A percentile compares a stretch with the other conserved stretches of the same genome.
These are phyloP conservation scores for Antedon mediterranea DNA, from an alignment of 53 echinoderm and acorn worm genomes.

Conservation along the genomic window DNA sequence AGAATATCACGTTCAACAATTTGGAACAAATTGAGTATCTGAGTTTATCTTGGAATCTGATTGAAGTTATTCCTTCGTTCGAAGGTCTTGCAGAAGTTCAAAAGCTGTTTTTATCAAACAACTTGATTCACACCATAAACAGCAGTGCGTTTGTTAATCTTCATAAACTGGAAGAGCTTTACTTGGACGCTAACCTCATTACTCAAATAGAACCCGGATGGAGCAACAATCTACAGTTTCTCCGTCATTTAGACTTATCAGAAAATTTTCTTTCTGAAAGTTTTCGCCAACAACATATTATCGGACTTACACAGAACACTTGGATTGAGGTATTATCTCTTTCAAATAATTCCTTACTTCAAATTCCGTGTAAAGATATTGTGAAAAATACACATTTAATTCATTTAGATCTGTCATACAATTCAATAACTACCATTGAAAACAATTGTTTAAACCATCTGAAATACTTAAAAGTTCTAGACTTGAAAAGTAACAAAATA, in stretches of 20 bases:
- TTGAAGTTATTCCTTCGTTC: slow-evolving; percentile 35
- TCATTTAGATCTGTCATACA: slow-evolving; percentile 17
- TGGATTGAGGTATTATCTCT: slow-evolving; percentile 28
- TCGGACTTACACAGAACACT: not conserved
- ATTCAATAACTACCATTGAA: slow-evolving; percentile 26
- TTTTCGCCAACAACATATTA: not conserved
- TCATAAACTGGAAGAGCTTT: slow-evolving; percentile 50
- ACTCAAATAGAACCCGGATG: slow-evolving; percentile 32
- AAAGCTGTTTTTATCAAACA: slow-evolving; percentile 47
- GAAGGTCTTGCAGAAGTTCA: slow-evolving; percentile 25
- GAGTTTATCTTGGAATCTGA: slow-evolving; percentile 36
- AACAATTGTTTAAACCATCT: slow-evolving; percentile 23
- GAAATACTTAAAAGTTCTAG: not conserved
- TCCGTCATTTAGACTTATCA: not conserved
- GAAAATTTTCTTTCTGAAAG: not conserved
- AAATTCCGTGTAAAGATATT: slow-evolving; percentile 31
- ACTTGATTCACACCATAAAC: slow-evolving; percentile 26
- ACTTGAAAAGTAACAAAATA: slow-evolving; percentile 5
- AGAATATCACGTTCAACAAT: slow-evolving; percentile 25
- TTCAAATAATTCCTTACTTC: slow-evolving; percentile 27
- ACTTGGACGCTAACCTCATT: slow-evolving; percentile 40
- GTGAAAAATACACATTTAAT: not conserved
- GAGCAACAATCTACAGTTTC: slow-evolving; percentile 24
- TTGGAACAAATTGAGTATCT: slow-evolving; percentile 41
- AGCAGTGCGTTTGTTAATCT: slow-evolving; percentile 32